phyloP scores from a whole-genome alignment of 2,888 invertebrate genomes.

The Tryphoninae sp. region DNA sequence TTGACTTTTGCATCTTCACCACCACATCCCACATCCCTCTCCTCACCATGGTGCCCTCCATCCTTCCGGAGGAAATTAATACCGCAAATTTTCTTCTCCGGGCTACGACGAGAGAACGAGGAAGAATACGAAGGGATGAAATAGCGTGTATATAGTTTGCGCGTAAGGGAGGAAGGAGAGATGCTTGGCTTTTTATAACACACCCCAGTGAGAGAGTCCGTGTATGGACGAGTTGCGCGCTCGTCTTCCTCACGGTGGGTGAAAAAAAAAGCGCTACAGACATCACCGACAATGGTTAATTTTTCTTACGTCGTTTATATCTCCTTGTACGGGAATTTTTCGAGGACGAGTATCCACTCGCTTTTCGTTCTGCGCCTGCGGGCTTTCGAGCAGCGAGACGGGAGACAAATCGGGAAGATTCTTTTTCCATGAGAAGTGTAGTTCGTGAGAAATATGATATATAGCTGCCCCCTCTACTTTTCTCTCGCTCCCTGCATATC shows the following conservation, averaged over 20 bases:
- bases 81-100: constrained; percentile 57
- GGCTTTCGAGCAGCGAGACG: neutral
- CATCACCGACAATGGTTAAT: constrained; percentile 35
- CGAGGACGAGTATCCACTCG: neutral
- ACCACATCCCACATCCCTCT: neutral
- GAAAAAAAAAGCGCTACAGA: neutral
- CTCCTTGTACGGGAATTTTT: constrained; percentile 8
- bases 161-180: neutral
- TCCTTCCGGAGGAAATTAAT: constrained; percentile 59
- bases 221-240: neutral
- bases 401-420: constrained; percentile 43
- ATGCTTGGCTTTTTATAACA: neutral
- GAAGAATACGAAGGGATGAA: constrained; percentile 14
- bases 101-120: constrained; percentile 6
- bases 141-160: constrained; percentile 4
- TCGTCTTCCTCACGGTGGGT: neutral
- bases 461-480: neutral
- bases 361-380: neutral
- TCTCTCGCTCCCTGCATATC: neutral
- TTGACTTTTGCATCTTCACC: constrained; percentile 31
- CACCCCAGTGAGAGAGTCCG: neutral
- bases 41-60: neutral
- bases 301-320: constrained; percentile 37
- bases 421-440: constrained; percentile 39
- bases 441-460: constrained; percentile 40